phyloP scores from a whole-genome alignment of 2,888 invertebrate genomes.

The Neoascia interrupta region DNA sequence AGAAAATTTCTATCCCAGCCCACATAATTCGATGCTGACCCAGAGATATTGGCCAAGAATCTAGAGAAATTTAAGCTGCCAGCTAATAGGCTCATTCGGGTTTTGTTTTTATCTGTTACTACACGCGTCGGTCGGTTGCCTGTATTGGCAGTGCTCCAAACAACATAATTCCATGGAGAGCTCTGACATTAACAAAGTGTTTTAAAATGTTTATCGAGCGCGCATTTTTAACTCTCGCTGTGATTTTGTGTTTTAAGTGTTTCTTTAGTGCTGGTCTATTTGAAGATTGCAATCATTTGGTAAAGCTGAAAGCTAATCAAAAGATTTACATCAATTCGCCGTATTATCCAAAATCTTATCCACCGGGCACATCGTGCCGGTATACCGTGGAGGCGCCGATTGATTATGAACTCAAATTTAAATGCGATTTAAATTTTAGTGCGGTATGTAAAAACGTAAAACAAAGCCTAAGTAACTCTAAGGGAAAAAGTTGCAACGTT shows the following conservation, averaged over 20 bases:
- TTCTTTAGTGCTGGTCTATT: slow-evolving; percentile 15
- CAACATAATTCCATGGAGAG: too few species aligned
- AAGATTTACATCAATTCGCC: slow-evolving; percentile 77
- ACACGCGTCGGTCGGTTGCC: too few species aligned
- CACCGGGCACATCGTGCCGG: slow-evolving; percentile 76
- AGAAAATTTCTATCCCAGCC: too few species aligned
- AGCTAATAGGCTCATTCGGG: too few species aligned
- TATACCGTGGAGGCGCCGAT: slow-evolving; percentile 75
- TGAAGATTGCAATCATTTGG: slow-evolving; percentile 76
- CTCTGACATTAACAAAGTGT: too few species aligned
- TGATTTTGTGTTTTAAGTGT: slow-evolving; percentile 9
- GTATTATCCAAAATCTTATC: slow-evolving; percentile 76
- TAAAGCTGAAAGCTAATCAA: slow-evolving; percentile 73
- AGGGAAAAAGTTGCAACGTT: not conserved
- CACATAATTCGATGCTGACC: too few species aligned
- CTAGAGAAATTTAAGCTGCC: too few species aligned
- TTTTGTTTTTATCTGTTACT: too few species aligned
- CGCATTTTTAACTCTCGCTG: not conserved
- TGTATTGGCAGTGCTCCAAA: too few species aligned
- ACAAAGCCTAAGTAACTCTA: not conserved
- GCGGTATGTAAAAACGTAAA: slow-evolving; percentile 72
- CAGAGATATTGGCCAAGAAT: too few species aligned
- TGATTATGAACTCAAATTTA: slow-evolving; percentile 74
- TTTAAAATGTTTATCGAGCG: too few species aligned
- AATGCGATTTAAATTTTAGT: slow-evolving; percentile 75